Base-by-base conservation (phyloP, 1,140 invertebrate genomes). In the Pogonomyrmex californicus region DNA sequence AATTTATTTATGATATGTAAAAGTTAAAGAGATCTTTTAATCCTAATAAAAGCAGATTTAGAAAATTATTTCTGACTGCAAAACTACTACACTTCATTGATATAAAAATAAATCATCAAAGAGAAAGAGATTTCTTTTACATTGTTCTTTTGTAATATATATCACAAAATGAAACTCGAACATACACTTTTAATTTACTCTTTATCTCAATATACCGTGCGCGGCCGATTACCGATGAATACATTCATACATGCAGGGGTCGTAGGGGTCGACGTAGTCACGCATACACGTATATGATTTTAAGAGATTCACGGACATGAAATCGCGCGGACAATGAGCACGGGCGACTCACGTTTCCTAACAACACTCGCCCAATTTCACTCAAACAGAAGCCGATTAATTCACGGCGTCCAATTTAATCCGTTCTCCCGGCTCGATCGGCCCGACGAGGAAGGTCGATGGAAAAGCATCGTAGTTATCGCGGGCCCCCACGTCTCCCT, bases 351-450 rank as follows among this genome's bases (percentile, higher is more conserved):
- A 91, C 92, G 93, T 94, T 93, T 94, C 92, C 92, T 93, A 94
- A 94, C 94, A 95, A 94, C 94, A 94, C 94, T 93, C 94, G 94
- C 93, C 94, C 95, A 95, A 95, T 95, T 95, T 95, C 94, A 95
- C 94, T 95, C 95, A 95, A 95, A 95, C 95, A 95, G 94, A 95
- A 95, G 94, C 94, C 94, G 94, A 95, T 95, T 95, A 95, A 95
- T 95, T 95, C 93, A 92, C 92, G 93, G 94, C 94, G 93, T 95
- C 92, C 95, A 94, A 95, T 95, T 95, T 95, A 95, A 95, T 95
- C 94, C 94, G 88, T 86, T 81, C 85, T 86, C 78, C 88, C 85
- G 70, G n/a, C 66, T 51, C 68, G 54, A 49, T 54, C 66, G 33
- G 14, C 65, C n/a, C n/a, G 66, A 56, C 65, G 68, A 83, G 56